Conservation (phyloP, 2,113 vertebrate genomes). For the Stegostoma tigrinum region DNA sequence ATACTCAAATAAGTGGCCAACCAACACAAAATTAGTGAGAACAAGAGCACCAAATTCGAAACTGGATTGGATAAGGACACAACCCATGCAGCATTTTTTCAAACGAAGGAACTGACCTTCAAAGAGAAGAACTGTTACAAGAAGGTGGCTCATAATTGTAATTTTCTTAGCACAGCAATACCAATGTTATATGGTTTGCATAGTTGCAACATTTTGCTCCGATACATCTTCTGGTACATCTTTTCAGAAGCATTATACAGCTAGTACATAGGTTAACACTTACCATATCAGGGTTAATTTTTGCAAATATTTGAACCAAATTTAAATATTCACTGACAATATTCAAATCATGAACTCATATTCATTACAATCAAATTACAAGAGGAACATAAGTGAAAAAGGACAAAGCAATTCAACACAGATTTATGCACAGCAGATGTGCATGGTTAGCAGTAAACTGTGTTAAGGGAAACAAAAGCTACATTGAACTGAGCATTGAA, state of each 20-base stretch:
- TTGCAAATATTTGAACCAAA: constrained; percentile 24
- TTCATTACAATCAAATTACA: background rate
- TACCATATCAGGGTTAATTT: background rate
- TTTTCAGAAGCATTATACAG: background rate
- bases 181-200: background rate
- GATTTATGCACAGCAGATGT: background rate
- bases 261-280: background rate
- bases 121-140: background rate
- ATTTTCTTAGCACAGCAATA: background rate
- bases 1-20: background rate
- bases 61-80: background rate
- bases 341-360: background rate
- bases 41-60: background rate
- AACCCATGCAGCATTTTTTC: background rate
- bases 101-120: background rate
- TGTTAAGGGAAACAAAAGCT: background rate
- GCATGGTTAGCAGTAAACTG: background rate
- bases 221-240: background rate
- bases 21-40: background rate
- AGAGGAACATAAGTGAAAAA: background rate
- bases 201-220: background rate
- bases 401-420: background rate
- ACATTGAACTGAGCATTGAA: background rate
- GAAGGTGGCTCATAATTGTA: background rate
- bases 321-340: constrained; percentile 29